phyloP scores from a whole-genome alignment of 2,888 invertebrate species.

The Sphecodes monilicornis region DNA sequence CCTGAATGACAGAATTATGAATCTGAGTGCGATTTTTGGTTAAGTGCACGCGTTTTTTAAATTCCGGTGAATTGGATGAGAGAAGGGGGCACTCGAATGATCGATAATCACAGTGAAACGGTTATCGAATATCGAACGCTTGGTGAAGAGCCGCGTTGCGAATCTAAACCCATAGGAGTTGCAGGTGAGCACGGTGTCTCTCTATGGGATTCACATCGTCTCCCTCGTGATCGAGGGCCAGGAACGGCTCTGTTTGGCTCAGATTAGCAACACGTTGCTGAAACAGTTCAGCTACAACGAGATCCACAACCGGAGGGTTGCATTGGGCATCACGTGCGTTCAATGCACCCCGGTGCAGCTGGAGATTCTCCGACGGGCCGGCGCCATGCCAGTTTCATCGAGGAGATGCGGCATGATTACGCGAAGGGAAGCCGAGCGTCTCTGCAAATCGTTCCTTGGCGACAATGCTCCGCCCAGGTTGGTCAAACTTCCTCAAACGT shows the following conservation, averaged over 20 bases:
- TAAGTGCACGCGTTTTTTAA: background rate
- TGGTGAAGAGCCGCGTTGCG: slow-evolving; percentile 65
- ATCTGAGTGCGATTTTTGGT: background rate
- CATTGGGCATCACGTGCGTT: slow-evolving; percentile 94
- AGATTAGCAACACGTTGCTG: slow-evolving; percentile 97
- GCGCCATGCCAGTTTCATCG: slow-evolving; percentile 97
- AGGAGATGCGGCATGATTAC: slow-evolving; percentile 97
- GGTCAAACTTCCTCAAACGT: slow-evolving; percentile 20
- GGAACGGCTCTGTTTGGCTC: slow-evolving; percentile 97
- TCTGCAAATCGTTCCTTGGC: slow-evolving; percentile 98
- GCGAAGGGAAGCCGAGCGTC: slow-evolving; percentile 95
- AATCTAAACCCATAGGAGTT: slow-evolving; percentile 83
- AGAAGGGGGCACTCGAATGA: background rate
- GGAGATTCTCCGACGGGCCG: slow-evolving; percentile 96
- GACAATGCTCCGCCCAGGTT: slow-evolving; percentile 93
- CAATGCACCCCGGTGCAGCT: slow-evolving; percentile 98
- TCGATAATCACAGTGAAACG: background rate
- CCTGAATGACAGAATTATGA: background rate
- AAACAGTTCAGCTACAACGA: slow-evolving; percentile 99
- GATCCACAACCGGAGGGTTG: slow-evolving; percentile 97
- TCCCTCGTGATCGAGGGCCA: slow-evolving; percentile 96
- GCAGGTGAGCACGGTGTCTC: slow-evolving; percentile 94
- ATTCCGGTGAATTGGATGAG: background rate
- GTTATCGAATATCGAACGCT: background rate
- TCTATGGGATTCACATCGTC: slow-evolving; percentile 97